Evolutionary conservation across 2,888 invertebrate species (phyloP), one percentile per base, ranked within the genome.

Genomic region (Tigriopus californicus): DNA sequence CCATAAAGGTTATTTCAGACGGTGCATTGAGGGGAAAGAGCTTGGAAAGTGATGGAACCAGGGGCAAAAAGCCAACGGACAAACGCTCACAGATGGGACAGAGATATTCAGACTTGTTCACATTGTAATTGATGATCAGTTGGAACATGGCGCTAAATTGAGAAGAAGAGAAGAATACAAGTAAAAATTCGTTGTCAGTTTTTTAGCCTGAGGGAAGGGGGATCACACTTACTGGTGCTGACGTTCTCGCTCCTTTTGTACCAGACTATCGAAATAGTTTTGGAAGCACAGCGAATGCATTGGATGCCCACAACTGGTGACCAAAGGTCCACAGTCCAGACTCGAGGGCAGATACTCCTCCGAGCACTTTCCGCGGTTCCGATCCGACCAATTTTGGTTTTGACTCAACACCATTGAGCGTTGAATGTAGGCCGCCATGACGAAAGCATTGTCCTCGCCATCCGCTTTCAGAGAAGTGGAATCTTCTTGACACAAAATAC

Each of bases 291-390:
- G 12, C 25, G 58, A 48, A 40, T 58, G 58, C 58, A 58, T 58
- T n/a, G 33, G 22, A 18, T 58, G 58, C 2, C 58, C 58, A 58
- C 58, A 58, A 49, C 25, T 25, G 10, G 40, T 33, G 18, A 58
- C 48, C 11, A 20, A 15, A 8, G 58, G 58, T 15, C 49, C 48
- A 51, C 62, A 61, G 44, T 62, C 61, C n/a, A 64, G 60, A 40
- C 61, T 60, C 6, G 56, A 44, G 11, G 63, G 62, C 22, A 63
- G 20, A 18, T 58, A 41, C n/a, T 33, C 56, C 6, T 42, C 18
- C 18, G 44, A 56, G n/a, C 20, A 20, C 12, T 18, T 24, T 8
- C 33, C 46, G 10, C 20, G 18, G 4, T 18, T 44, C 13, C 8
- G 25, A 5, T 42, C 25, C n/a, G 41, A 12, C 20, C 18, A 10